phyloP scores from a whole-genome alignment of 2,888 invertebrate species.

The Periphyllus acericola region DNA sequence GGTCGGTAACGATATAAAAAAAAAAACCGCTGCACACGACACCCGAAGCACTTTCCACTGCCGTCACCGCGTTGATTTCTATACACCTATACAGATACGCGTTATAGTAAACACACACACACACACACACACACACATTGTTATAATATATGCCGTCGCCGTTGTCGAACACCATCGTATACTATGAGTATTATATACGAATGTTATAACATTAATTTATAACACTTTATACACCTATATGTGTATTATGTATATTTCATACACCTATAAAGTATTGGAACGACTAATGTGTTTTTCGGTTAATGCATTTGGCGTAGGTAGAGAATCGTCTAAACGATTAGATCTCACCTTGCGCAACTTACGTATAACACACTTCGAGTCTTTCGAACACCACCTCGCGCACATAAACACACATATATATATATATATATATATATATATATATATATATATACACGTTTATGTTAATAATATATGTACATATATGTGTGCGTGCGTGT shows the following conservation, averaged over 20 bases:
- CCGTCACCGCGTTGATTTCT: neutral
- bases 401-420: neutral
- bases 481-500: no score
- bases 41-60: neutral
- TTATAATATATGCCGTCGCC: neutral
- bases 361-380: neutral
- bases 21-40: neutral
- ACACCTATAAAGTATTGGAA: neutral
- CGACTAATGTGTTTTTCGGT: neutral
- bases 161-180: neutral
- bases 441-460: no score
- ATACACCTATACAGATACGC: neutral
- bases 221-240: neutral
- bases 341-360: neutral
- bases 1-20: neutral
- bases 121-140: neutral
- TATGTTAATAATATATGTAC: no score
- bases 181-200: neutral
- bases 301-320: neutral
- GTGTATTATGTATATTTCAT: neutral
- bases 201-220: slow-evolving; percentile 1
- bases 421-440: no score
- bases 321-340: neutral
- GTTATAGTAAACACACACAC: neutral
- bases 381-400: neutral